Evolutionary conservation across 2,113 vertebrate genomes (phyloP).

Genomic region (Prunella fulvescens): DNA sequence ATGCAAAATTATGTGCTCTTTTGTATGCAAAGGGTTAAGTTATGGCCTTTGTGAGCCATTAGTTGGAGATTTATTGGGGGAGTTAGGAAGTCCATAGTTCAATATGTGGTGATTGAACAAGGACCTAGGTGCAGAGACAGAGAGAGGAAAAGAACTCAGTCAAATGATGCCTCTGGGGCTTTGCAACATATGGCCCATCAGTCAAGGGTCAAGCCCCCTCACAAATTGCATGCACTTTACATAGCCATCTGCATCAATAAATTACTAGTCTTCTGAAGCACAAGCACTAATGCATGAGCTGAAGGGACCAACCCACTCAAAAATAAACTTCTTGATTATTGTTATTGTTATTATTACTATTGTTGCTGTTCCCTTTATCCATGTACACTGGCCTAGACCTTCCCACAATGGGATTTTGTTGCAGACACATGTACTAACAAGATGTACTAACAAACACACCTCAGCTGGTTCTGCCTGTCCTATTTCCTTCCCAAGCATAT

Average conservation of each 20-base stretch:
- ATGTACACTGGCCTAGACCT: neutral
- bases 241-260: constrained; percentile 85
- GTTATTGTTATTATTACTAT: neutral
- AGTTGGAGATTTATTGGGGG: constrained; percentile 78
- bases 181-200: constrained; percentile 83
- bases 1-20: constrained; percentile 51
- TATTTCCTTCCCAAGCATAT: neutral
- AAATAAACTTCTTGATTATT: constrained; percentile 46
- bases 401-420: neutral
- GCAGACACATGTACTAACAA: neutral
- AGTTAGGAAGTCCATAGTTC: constrained; percentile 79
- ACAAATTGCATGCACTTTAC: constrained; percentile 86
- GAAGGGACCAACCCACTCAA: constrained; percentile 54
- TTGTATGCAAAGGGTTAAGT: constrained; percentile 82
- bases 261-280: constrained; percentile 69
- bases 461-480: neutral
- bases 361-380: neutral
- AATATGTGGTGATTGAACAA: constrained; percentile 80
- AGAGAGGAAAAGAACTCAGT: constrained; percentile 76
- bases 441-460: neutral
- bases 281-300: constrained; percentile 69
- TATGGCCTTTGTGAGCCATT: constrained; percentile 78
- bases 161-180: constrained; percentile 76
- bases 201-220: constrained; percentile 90
- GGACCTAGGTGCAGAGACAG: constrained; percentile 73